Base-by-base conservation (phyloP, 2,797 vertebrate genomes). In the Zalophus californianus region DNA sequence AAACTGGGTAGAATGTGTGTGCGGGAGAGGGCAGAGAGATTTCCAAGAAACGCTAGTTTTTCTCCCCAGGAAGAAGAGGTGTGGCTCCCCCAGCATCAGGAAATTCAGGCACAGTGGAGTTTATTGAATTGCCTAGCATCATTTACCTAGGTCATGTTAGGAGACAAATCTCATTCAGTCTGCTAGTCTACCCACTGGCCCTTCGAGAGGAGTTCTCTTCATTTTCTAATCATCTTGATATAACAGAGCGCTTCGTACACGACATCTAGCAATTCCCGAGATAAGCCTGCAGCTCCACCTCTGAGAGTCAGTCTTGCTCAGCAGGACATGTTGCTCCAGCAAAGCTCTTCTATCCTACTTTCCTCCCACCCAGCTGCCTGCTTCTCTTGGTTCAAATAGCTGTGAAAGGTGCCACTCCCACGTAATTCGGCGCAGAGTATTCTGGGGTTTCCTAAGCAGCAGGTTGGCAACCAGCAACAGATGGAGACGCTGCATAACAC, bases 321-420 rank as follows among this genome's bases (percentile, higher is more conserved):
- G 85, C 82, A 6, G 0, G 4, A 54, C 32, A 12, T 38, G 64
- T 32, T 38, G 91, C 64, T 83, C 48, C 62, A 48, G 58, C 23
- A 32, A 56, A 68, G 41, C 52, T 87, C 72, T 91, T 52, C 60
- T 20, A 1, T 62, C 94, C 97, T 88, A 38, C 48, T 79, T 70
- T 78, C 97, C 97, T 97, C 96, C 95, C 97, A 91, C 66, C 94
- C 96, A 98, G 97, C 94, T 95, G 96, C 96, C 95, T 56, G 85
- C 93, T 68, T 94, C 23, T 48, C 64, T 96, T 16, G n/a, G 90
- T 88, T 95, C 96, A 91, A 94, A 84, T 13, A 93, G 85, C 90
- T 96, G 89, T 79, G 96, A 91, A 85, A 86, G 77, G 50, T 60
- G 77, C 94, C 97, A 94, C 96, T 92, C 98, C 98, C 94, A 96